Evolutionary conservation across 92 coral and sea anemone genomes (phyloP).

Genomic region (Metridium senile): DNA sequence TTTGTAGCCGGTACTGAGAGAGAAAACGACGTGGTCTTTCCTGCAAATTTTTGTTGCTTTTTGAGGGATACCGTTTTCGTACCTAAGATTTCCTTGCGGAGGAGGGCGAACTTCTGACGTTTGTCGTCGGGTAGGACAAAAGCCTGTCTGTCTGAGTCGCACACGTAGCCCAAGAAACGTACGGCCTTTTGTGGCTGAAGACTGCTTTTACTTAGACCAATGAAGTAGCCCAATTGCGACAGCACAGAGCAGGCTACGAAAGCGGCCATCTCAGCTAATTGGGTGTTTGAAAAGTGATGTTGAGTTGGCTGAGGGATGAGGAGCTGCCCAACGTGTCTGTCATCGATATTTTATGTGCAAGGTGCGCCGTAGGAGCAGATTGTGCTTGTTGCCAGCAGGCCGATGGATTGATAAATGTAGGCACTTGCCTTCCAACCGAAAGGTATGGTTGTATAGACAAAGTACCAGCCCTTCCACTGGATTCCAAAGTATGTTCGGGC

Average conservation of each 20-base stretch:
- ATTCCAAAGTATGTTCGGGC: slow-evolving; percentile 62
- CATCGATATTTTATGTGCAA: slow-evolving; percentile 61
- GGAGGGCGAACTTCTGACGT: slow-evolving; percentile 12
- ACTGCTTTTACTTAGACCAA: slow-evolving; percentile 21
- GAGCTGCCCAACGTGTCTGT: slow-evolving; percentile 52
- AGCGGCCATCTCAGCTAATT: slow-evolving; percentile 32
- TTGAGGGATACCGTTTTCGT: slow-evolving; percentile 15
- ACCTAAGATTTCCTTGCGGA: slow-evolving; percentile 19
- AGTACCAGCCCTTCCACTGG: slow-evolving; percentile 58
- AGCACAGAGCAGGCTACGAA: slow-evolving; percentile 25
- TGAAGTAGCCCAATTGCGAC: slow-evolving; percentile 1
- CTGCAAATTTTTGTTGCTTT: slow-evolving; percentile 26
- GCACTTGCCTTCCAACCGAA: slow-evolving; percentile 74
- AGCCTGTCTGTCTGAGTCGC: slow-evolving; percentile 26
- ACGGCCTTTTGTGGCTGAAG: slow-evolving; percentile 3
- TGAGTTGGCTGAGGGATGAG: background rate
- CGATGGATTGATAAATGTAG: slow-evolving; percentile 52
- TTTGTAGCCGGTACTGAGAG: slow-evolving; percentile 38
- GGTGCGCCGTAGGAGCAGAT: slow-evolving; percentile 45
- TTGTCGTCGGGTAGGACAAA: slow-evolving; percentile 28
- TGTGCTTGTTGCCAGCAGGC: slow-evolving; percentile 46
- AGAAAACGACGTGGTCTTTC: slow-evolving; percentile 39
- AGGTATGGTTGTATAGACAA: slow-evolving; percentile 48
- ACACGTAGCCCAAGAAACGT: slow-evolving; percentile 29
- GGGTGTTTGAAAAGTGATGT: background rate